These are phyloP conservation scores for Lepidurus apus DNA, from an alignment of 1,140 invertebrate species.

Conservation along the genomic window DNA sequence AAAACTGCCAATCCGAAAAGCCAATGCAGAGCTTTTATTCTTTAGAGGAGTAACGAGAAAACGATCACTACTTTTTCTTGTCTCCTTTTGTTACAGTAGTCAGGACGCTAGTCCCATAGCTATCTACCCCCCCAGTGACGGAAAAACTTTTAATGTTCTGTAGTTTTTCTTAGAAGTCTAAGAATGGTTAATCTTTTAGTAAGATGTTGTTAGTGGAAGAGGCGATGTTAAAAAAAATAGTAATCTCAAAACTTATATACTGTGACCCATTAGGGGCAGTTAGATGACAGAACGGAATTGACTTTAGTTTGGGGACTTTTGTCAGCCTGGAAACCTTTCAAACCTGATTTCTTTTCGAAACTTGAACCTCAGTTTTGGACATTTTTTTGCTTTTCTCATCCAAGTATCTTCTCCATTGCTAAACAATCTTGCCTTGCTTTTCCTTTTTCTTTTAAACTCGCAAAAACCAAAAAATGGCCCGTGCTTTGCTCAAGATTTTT, in stretches of 20 bases:
- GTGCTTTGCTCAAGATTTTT: constrained; percentile 22
- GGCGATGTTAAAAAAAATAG: neutral
- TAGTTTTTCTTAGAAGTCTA: neutral
- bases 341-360: neutral
- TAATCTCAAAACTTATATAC: neutral
- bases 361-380: neutral
- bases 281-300: neutral
- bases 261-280: constrained; percentile 5
- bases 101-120: neutral
- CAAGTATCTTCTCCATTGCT: neutral
- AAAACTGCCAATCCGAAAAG: no score
- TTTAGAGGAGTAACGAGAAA: no score
- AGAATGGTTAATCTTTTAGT: neutral
- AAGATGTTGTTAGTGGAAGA: neutral
- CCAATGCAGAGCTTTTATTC: no score
- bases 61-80: no score
- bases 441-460: neutral
- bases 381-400: neutral
- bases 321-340: neutral
- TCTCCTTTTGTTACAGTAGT: no score
- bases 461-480: neutral
- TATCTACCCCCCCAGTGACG: neutral
- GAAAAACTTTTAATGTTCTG: neutral
- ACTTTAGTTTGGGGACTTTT: no score
- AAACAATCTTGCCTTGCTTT: neutral